Percentiles rank a stretch among this genome's conserved stretches.
These are phyloP conservation scores for Rhinichthys klamathensis DNA, from an alignment of 2,113 vertebrate genomes.

Conservation along the genomic window DNA sequence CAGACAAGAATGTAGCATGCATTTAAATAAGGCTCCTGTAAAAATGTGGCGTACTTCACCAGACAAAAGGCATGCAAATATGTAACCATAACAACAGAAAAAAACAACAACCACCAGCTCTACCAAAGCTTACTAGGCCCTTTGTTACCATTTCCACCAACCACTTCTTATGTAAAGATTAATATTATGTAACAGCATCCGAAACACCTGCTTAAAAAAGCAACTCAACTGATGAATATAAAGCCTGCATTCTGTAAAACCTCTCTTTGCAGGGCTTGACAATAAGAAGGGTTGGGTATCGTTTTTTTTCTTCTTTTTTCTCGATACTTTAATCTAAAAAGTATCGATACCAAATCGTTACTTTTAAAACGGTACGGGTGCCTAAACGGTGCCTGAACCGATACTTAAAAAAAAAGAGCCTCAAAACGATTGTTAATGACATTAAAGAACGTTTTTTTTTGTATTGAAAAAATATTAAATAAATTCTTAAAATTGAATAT, in stretches of 20 bases:
- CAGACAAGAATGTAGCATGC: not conserved
- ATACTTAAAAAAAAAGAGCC: no score
- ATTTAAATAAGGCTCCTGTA: constrained; percentile 3
- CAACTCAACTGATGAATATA: not conserved
- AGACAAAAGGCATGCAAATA: constrained; percentile 65
- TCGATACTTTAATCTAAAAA: no score
- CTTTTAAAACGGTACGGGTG: no score
- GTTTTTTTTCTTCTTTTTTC: no score
- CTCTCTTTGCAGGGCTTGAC: no score
- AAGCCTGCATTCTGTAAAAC: not conserved
- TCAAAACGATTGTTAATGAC: no score
- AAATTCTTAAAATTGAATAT: no score
- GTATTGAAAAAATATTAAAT: no score
- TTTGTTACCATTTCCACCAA: constrained; percentile 28
- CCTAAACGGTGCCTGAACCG: no score
- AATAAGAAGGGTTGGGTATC: no score
- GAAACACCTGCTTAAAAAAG: not conserved
- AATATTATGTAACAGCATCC: not conserved
- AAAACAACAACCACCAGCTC: constrained; percentile 55
- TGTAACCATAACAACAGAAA: constrained; percentile 63
- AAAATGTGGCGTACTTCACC: not conserved
- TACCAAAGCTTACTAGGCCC: constrained; percentile 55
- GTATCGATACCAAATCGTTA: no score
- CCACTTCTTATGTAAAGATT: not conserved
- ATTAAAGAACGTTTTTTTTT: no score